Evolutionary conservation across 2,888 invertebrate species (phyloP), one percentile per base, ranked within the genome.

Genomic region (Hypolimnas misippus): DNA sequence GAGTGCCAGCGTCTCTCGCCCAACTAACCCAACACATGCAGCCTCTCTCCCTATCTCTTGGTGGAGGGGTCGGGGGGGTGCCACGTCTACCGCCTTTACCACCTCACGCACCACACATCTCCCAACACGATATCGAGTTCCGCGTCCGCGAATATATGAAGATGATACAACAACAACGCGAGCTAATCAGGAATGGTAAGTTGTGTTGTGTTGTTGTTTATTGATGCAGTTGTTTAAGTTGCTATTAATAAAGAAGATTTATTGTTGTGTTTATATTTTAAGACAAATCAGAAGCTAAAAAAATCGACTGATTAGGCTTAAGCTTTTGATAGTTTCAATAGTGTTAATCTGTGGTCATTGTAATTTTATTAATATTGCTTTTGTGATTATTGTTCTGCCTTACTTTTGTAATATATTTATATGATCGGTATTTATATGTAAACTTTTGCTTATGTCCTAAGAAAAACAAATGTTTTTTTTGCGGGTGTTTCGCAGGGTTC

Each of bases 141-240:
- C 93, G 96, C 25, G 95, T 97, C 92, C 93, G 95, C 76, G 96
- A 97, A 75, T 97, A 96, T 81, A 93, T 97, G 76, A 96, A 96
- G 84, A 84, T 96, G 72, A 89, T 96, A 61, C 93, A 93, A 71
- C 86, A 87, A 62, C 92, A 92, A 62, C 75, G 87, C 51, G 90
- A 90, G 52, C 71, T 89, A 10, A 82, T 89, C 77, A 83, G 87
- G 65, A 89, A 88, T 71, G 91, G 91, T 91, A 38, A 78, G 82
- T n/a, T n/a, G n/a, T n/a, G n/a, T n/a, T n/a, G n/a, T n/a, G n/a
- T n/a, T n/a, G n/a, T n/a, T n/a, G n/a, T n/a, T n/a, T n/a, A n/a
- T n/a, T n/a, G n/a, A n/a, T n/a, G n/a, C n/a, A n/a, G n/a, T n/a
- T n/a, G n/a, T n/a, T n/a, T n/a, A n/a, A n/a, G n/a, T n/a, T n/a